phyloP scores from a whole-genome alignment of 2,888 invertebrate genomes.

The Pemphredon lugubris region DNA sequence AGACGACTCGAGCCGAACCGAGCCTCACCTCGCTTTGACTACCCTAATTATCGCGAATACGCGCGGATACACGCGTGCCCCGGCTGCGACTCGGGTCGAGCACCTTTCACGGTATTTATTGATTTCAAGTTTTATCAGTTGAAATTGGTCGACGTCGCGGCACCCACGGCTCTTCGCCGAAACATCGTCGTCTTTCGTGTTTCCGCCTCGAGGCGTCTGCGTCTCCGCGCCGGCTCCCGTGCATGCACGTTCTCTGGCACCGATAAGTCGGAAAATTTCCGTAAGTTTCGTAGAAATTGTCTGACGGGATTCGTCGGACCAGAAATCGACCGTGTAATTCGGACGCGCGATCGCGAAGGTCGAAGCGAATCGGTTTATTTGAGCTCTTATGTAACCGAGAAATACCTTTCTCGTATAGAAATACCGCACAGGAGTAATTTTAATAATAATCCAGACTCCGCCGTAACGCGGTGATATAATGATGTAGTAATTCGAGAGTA shows the following conservation, averaged over 20 bases:
- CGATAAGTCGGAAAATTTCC: slow-evolving; percentile 7
- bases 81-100: neutral
- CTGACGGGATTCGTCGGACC: neutral
- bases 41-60: slow-evolving; percentile 23
- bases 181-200: neutral
- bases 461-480: no score
- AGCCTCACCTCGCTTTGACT: neutral
- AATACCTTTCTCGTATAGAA: no score
- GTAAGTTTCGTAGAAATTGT: neutral
- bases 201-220: neutral
- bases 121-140: slow-evolving; percentile 1
- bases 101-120: slow-evolving; percentile 1
- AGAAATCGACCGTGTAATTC: neutral
- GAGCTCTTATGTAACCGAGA: no score
- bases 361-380: neutral
- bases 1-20: neutral
- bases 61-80: slow-evolving; percentile 5
- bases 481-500: no score
- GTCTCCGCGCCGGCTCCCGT: neutral
- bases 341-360: neutral
- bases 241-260: no score
- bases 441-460: no score
- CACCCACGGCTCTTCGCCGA: neutral
- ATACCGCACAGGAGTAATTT: no score
- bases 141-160: slow-evolving; percentile 2